phyloP scores from a whole-genome alignment of 2,888 invertebrate genomes.

The Amaurobius ferox region DNA sequence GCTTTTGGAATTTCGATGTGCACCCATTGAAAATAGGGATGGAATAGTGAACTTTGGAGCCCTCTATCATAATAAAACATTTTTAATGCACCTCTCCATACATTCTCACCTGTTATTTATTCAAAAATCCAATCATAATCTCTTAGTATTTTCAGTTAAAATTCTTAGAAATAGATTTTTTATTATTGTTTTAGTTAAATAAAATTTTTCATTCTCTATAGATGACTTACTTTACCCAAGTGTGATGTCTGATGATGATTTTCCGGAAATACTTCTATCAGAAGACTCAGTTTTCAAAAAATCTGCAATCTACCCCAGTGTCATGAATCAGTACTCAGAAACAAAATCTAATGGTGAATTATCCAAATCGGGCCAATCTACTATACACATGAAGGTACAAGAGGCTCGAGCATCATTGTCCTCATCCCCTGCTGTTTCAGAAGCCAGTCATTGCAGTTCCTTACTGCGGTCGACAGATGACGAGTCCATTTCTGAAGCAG shows the following conservation, averaged over 20 bases:
- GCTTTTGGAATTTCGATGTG: no score
- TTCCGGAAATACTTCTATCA: conserved; percentile 61
- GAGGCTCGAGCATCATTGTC: conserved; percentile 56
- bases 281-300: conserved; percentile 66
- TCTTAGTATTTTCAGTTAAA: no score
- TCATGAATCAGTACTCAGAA: conserved; percentile 13
- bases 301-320: conserved; percentile 18
- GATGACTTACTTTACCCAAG: conserved; percentile 65
- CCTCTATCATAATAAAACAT: no score
- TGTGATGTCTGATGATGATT: conserved; percentile 66
- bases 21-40: no score
- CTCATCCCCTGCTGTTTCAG: conserved; percentile 64
- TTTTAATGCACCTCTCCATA: no score
- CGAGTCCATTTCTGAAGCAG: conserved; percentile 54
- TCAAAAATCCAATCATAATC: no score
- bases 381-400: conserved; percentile 23
- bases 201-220: no score
- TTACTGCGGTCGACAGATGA: conserved; percentile 52
- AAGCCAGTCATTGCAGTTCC: conserved; percentile 65
- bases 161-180: no score
- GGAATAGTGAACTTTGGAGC: no score
- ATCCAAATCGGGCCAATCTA: conserved; percentile 26
- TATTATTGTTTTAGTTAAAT: no score
- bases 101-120: no score
- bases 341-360: conserved; percentile 29